phyloP scores from a whole-genome alignment of 2,113 vertebrate genomes.

The Ochotona curzoniae region DNA sequence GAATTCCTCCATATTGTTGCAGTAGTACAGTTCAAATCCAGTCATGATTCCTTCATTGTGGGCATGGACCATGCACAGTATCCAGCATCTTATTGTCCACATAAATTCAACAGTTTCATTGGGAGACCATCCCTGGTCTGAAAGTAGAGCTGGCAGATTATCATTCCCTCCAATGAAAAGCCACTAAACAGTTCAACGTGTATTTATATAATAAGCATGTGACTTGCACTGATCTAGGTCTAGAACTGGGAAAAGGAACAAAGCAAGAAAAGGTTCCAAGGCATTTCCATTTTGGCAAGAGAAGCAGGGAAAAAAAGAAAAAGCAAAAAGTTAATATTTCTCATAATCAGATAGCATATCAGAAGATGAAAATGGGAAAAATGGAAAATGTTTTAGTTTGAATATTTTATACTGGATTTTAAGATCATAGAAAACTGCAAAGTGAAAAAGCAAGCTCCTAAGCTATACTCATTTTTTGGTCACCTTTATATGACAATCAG shows the following conservation, averaged over 20 bases:
- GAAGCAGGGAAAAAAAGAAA: conserved; percentile 1
- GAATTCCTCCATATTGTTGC: no score
- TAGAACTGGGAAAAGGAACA: not conserved
- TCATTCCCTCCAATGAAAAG: no score
- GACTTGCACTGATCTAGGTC: not conserved
- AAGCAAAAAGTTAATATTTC: not conserved
- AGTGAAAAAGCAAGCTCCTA: not conserved
- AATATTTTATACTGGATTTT: not conserved
- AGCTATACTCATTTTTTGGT: not conserved
- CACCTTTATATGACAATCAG: not conserved
- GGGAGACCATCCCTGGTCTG: no score
- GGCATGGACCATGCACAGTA: no score
- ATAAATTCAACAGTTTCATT: no score
- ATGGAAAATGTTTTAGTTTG: not conserved
- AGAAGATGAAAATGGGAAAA: not conserved
- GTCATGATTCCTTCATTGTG: no score
- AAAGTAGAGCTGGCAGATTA: no score
- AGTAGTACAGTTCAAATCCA: no score
- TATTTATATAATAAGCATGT: not conserved
- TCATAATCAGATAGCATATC: not conserved
- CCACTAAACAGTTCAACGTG: not conserved
- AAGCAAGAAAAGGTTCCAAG: not conserved
- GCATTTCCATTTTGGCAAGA: not conserved
- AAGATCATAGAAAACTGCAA: not conserved
- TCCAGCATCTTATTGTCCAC: no score